These are phyloP conservation scores for Lepidonotus clava DNA, from an alignment of 2,888 invertebrate species.

Conservation along the genomic window DNA sequence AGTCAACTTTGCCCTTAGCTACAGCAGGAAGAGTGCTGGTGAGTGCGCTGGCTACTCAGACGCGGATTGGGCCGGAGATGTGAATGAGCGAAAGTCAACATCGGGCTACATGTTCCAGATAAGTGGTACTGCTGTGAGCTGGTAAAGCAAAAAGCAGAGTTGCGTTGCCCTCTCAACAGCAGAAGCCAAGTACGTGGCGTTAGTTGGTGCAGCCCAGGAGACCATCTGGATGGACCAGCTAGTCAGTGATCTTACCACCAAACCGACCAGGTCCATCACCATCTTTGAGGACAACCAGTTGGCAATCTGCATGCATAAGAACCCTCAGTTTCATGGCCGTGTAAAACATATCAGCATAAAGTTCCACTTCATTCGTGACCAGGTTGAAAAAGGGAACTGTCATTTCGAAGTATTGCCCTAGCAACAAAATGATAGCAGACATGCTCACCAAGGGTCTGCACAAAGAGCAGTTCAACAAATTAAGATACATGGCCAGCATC, in stretches of 20 bases:
- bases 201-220: constrained; percentile 63
- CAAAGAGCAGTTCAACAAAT: constrained; percentile 9
- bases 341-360: constrained; percentile 65
- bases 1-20: not conserved
- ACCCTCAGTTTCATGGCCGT: constrained; percentile 60
- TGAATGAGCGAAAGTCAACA: constrained; percentile 6
- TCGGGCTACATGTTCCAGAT: constrained; percentile 29
- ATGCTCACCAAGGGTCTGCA: constrained; percentile 43
- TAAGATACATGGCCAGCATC: constrained; percentile 13
- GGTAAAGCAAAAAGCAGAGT: constrained; percentile 60
- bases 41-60: constrained; percentile 67
- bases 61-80: constrained; percentile 71
- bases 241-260: not conserved
- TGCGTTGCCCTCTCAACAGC: constrained; percentile 64
- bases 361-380: constrained; percentile 61
- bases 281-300: constrained; percentile 64
- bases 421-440: constrained; percentile 33
- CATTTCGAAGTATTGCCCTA: constrained; percentile 10
- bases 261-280: constrained; percentile 41
- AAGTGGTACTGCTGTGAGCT: constrained; percentile 62
- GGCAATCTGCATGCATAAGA: constrained; percentile 59
- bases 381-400: constrained; percentile 6
- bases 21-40: not conserved
- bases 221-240: constrained; percentile 56
- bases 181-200: constrained; percentile 67